Conservation (phyloP, 1,140 invertebrate genomes). For the Plutomurus gul region DNA sequence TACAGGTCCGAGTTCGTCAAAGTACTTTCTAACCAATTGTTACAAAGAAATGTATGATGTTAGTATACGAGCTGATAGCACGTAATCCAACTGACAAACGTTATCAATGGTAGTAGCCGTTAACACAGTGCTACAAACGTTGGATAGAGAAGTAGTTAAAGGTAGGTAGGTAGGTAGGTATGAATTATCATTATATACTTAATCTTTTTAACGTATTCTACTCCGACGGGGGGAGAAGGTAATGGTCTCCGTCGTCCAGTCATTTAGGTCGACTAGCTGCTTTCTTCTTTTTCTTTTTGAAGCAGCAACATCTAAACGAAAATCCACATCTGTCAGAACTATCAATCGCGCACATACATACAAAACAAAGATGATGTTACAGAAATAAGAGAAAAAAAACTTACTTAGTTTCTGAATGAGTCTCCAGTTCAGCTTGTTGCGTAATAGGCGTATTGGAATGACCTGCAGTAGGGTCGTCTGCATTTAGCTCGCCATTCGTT, state of each 20-base stretch:
- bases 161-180: conserved; percentile 11
- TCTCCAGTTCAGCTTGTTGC: conserved; percentile 87
- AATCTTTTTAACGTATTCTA: conserved; percentile 28
- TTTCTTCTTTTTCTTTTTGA: conserved; percentile 54
- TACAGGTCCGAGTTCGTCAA: conserved; percentile 6
- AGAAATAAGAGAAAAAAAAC: conserved; percentile 57
- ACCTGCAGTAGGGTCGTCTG: conserved; percentile 92
- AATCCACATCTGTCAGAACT: not conserved
- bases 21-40: conserved; percentile 16
- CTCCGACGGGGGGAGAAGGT: conserved; percentile 52
- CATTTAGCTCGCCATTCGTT: conserved; percentile 91
- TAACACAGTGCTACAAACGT: conserved; percentile 13
- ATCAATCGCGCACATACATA: too few species aligned
- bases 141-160: conserved; percentile 4
- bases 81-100: conserved; percentile 4
- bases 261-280: conserved; percentile 53
- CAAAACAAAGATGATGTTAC: not conserved
- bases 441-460: conserved; percentile 96
- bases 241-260: conserved; percentile 54
- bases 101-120: not conserved
- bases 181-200: not conserved
- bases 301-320: conserved; percentile 51
- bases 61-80: not conserved
- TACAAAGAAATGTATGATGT: too few species aligned
- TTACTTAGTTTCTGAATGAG: conserved; percentile 90